Evolutionary conservation across 2,888 invertebrate species (phyloP), one percentile per base, ranked within the genome.

Genomic region (Leptinotarsa tumamoca): DNA sequence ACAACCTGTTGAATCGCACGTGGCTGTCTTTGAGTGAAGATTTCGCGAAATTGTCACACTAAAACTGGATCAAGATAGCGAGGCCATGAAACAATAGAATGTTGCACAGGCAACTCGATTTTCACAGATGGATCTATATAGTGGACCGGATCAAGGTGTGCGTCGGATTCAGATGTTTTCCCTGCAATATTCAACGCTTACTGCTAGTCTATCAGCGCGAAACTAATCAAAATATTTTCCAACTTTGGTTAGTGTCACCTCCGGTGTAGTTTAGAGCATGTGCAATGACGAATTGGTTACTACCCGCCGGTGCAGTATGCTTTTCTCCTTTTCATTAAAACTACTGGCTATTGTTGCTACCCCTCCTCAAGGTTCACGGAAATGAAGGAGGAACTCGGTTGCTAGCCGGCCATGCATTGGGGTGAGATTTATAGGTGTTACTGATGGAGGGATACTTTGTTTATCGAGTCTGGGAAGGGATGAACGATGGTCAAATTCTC

Each of bases 161-260:
- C 43, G 63, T 33, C 17, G 49, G 33, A 51, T 50, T 54, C 43
- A 27, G 66, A 66, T 43, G 58, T 43, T 56, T 21, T 51, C 21
- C 51, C 61, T 21, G 79, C 50, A 61, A 43, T 54, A 67, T 67
- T 67, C 68, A 66, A 51, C 71, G 77, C 68, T 74, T 51, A 56
- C 77, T 73, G 75, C 74, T 67, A 72, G 74, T 77, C 77, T 81
- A 83, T 82, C 84, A 82, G 78, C 81, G 82, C 82, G 82, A 83
- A 85, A 87, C 87, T 87, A 87, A 87, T 86, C 86, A 85, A 86
- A 86, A 87, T 86, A 87, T 86, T 87, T 85, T 83, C 82, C 82
- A 84, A 84, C 84, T 84, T 85, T 83, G 83, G 84, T 83, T 84
- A 82, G 81, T 83, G 84, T 82, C 83, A 85, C 84, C 83, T 83